Evolutionary conservation across 2,113 vertebrate genomes (phyloP).

Genomic region (Neomonachus schauinslandi): DNA sequence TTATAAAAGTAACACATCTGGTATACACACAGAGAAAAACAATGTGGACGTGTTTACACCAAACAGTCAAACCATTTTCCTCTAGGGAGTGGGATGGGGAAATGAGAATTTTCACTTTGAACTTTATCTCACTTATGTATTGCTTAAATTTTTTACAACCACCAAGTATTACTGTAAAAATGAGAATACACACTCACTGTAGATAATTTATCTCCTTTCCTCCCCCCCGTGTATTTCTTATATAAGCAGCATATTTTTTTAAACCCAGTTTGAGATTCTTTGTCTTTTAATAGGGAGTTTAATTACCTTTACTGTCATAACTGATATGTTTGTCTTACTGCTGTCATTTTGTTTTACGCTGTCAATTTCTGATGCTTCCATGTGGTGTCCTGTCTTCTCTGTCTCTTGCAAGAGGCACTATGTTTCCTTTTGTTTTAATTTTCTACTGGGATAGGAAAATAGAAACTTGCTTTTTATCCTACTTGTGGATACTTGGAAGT

Average conservation of each 20-base stretch:
- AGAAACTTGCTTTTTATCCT: slow-evolving; percentile 17
- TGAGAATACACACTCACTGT: neutral
- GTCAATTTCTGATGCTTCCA: neutral
- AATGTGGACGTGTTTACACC: neutral
- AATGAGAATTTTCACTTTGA: neutral
- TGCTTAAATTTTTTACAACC: slow-evolving; percentile 5
- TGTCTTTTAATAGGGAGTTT: slow-evolving; percentile 22
- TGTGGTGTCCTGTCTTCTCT: neutral
- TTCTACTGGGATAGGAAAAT: slow-evolving; percentile 41
- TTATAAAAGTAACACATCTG: slow-evolving; percentile 3
- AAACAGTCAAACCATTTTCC: neutral
- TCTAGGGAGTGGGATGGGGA: neutral
- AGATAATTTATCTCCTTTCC: neutral
- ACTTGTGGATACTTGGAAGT: neutral
- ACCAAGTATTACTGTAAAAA: neutral
- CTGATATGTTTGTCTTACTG: neutral
- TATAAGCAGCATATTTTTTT: neutral
- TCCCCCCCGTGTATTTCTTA: neutral
- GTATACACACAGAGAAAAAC: neutral
- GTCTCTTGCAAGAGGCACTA: neutral
- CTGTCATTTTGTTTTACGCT: slow-evolving; percentile 32
- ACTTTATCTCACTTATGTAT: neutral
- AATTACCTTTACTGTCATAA: slow-evolving; percentile 54
- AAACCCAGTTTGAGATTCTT: neutral
- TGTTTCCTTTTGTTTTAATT: slow-evolving; percentile 57